These are phyloP conservation scores for Lycophotia porphyrea DNA, from an alignment of 2,888 invertebrate species.

Conservation along the genomic window DNA sequence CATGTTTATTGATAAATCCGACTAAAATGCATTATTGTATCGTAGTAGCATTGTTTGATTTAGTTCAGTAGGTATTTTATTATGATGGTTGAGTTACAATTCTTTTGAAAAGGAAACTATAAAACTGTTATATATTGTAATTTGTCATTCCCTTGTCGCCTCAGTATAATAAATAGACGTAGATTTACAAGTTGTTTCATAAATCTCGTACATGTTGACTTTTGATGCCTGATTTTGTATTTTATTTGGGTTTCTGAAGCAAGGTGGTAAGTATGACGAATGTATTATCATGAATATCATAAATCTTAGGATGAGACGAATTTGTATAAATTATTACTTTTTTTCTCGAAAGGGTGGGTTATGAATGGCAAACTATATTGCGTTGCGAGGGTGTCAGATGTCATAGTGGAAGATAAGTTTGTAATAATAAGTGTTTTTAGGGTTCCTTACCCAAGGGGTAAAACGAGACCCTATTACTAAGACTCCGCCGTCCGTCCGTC, in stretches of 20 bases:
- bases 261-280: slow-evolving; percentile 63
- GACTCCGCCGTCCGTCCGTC: no score
- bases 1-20: no score
- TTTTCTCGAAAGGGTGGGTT: slow-evolving; percentile 27
- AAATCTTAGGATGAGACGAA: slow-evolving; percentile 62
- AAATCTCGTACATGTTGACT: slow-evolving; percentile 63
- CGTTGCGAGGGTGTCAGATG: slow-evolving; percentile 37
- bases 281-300: slow-evolving; percentile 58
- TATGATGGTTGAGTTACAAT: slow-evolving; percentile 22
- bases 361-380: slow-evolving; percentile 55
- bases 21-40: neutral
- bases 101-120: slow-evolving; percentile 53
- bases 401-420: slow-evolving; percentile 29
- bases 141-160: slow-evolving; percentile 64
- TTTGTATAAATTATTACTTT: slow-evolving; percentile 61
- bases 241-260: slow-evolving; percentile 58
- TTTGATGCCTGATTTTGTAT: slow-evolving; percentile 67
- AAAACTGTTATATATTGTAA: slow-evolving; percentile 56
- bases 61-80: neutral
- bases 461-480: no score
- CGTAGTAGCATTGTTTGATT: neutral
- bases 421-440: slow-evolving; percentile 2
- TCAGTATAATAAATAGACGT: slow-evolving; percentile 62
- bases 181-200: slow-evolving; percentile 64
- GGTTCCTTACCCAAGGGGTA: no score